Percentiles rank a stretch among this genome's conserved stretches.
These are phyloP conservation scores for Cheirogaleus major DNA, from an alignment of 2,797 vertebrate genomes.

Conservation along the genomic window DNA sequence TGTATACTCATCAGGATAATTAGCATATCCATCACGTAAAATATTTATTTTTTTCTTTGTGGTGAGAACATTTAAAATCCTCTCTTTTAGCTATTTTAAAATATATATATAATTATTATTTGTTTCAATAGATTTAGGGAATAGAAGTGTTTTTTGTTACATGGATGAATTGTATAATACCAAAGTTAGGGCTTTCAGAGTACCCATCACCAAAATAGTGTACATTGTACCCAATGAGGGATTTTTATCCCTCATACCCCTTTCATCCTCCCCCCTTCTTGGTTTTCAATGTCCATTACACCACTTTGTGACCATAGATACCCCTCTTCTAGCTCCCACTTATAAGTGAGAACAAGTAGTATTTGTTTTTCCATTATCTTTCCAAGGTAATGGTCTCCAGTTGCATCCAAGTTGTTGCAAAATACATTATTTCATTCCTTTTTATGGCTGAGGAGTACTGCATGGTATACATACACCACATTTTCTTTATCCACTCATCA, in stretches of 20 bases:
- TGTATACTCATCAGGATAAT: background rate
- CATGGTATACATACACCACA: background rate
- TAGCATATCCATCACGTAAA: background rate
- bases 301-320: background rate
- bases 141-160: background rate
- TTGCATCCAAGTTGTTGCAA: background rate
- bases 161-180: background rate
- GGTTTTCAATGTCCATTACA: background rate
- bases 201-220: background rate
- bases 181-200: background rate
- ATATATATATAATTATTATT: background rate
- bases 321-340: background rate
- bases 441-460: background rate
- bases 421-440: background rate
- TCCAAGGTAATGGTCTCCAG: background rate
- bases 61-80: background rate
- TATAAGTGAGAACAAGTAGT: background rate
- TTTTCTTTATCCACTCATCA: background rate
- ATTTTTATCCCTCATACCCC: background rate
- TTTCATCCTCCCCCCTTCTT: background rate
- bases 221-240: background rate
- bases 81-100: background rate
- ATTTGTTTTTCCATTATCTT: background rate
- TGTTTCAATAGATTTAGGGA: too few species aligned
- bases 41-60: background rate